Percentiles rank a stretch among this genome's conserved stretches.
Conservation (phyloP, 2,113 vertebrate genomes). For the Coracopsis vasa region DNA sequence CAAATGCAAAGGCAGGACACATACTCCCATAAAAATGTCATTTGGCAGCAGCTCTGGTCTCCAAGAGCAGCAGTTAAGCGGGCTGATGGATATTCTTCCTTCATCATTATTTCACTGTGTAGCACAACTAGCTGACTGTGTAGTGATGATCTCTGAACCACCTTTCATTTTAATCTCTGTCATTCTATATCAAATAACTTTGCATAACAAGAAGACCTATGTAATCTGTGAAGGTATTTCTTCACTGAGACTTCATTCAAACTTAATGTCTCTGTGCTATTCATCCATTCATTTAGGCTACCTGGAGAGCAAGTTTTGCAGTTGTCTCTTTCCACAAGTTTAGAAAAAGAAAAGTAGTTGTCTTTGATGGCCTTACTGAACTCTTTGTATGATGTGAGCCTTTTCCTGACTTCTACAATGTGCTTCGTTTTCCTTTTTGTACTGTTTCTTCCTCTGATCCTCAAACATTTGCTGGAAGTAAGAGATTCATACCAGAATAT, state of each 20-base stretch:
- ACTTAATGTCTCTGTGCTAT: not conserved
- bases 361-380: not conserved
- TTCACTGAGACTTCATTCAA: not conserved
- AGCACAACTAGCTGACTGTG: not conserved
- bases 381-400: not conserved
- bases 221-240: not conserved
- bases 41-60: not conserved
- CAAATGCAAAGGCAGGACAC: not conserved
- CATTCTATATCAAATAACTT: constrained; percentile 3
- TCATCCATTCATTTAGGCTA: not conserved
- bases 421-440: not conserved
- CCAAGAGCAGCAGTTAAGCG: not conserved
- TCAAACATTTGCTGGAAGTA: not conserved
- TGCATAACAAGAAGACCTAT: not conserved
- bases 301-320: not conserved
- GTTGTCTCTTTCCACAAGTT: not conserved
- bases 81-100: not conserved
- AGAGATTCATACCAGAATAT: not conserved
- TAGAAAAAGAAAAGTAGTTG: not conserved
- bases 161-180: not conserved
- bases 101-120: not conserved
- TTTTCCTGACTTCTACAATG: not conserved
- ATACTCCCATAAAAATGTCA: not conserved
- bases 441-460: not conserved
- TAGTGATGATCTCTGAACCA: not conserved